Evolutionary conservation across 2,797 vertebrate species (phyloP).

Genomic region (Channallabes apus): DNA sequence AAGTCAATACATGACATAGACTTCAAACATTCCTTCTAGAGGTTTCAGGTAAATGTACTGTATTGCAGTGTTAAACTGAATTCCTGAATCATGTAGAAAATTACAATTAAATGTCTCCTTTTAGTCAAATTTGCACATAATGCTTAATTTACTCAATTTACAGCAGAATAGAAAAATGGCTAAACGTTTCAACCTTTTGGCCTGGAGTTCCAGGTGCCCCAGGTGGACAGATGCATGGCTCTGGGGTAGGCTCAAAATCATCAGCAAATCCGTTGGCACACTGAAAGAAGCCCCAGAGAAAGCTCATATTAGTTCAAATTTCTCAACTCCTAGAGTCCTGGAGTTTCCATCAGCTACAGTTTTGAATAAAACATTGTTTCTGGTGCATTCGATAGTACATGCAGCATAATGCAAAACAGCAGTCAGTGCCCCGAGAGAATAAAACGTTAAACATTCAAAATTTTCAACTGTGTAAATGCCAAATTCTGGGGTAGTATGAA

Average conservation of each 20-base stretch:
- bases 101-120: constrained; percentile 11
- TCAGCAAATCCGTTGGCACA: constrained; percentile 87
- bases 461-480: background rate
- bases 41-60: constrained; percentile 50
- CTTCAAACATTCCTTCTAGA: constrained; percentile 55
- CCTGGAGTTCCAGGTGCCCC: constrained; percentile 86
- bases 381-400: constrained; percentile 8
- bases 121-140: background rate
- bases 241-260: constrained; percentile 81
- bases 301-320: background rate
- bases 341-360: background rate
- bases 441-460: background rate
- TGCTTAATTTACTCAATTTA: background rate
- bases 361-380: background rate
- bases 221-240: constrained; percentile 87
- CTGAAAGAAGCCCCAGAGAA: constrained; percentile 65
- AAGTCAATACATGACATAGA: constrained; percentile 64
- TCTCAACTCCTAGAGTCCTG: background rate
- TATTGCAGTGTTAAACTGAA: constrained; percentile 45
- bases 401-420: constrained; percentile 6
- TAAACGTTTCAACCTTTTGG: constrained; percentile 78
- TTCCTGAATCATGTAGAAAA: constrained; percentile 19
- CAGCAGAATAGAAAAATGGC: background rate
- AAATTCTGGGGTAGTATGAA: background rate
- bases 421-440: constrained; percentile 3